Evolutionary conservation across 2,797 vertebrate genomes (phyloP).

Genomic region (Liasis olivaceus): DNA sequence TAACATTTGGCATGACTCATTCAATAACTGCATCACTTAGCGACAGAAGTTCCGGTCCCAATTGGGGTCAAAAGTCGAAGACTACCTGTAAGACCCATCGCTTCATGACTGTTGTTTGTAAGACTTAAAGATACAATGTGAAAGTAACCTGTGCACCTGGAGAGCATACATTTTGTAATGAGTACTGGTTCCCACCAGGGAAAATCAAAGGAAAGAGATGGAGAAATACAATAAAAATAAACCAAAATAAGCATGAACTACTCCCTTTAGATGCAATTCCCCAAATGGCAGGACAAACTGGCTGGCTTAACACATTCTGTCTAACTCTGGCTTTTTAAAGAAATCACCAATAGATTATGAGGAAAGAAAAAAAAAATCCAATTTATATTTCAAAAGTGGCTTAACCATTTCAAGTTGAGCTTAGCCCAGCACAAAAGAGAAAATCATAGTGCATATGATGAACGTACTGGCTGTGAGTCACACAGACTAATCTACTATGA

Average conservation of each 20-base stretch:
- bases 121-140: not conserved
- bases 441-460: not conserved
- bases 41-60: too few relatives aligned
- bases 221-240: not conserved
- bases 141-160: not conserved
- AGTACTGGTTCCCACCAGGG: not conserved
- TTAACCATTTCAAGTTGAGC: not conserved
- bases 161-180: not conserved
- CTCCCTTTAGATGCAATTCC: not conserved
- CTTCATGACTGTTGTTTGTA: not conserved
- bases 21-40: too few relatives aligned
- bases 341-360: not conserved
- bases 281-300: not conserved
- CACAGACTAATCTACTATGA: not conserved
- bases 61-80: too few relatives aligned
- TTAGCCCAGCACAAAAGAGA: not conserved
- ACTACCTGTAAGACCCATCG: not conserved
- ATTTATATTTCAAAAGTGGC: constrained; percentile 14
- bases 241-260: not conserved
- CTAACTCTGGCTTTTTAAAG: not conserved
- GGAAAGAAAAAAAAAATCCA: not conserved
- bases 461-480: not conserved
- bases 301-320: not conserved
- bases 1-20: too few relatives aligned
- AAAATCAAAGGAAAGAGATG: not conserved